Conservation (phyloP, 2,113 vertebrate genomes). For the Pseudonaja textilis region DNA sequence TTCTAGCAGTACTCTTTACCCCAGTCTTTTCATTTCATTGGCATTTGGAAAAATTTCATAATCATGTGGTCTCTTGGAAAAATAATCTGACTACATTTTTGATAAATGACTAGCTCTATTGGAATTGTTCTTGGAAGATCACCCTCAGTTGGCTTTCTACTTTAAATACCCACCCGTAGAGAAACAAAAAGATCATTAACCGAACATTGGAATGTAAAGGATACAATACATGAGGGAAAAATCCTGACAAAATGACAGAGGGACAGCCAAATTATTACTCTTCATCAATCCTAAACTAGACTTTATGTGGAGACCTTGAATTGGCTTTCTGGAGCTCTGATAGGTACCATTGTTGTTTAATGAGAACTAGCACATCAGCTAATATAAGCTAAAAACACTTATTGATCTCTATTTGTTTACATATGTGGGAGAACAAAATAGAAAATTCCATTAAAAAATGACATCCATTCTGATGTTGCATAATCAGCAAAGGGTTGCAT, state of each 20-base stretch:
- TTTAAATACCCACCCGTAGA: neutral
- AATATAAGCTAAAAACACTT: neutral
- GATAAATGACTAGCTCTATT: neutral
- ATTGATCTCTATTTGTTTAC: neutral
- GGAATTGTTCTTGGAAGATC: conserved; percentile 23
- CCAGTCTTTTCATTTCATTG: conserved; percentile 33
- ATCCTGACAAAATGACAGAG: neutral
- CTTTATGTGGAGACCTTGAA: neutral
- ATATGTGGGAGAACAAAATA: neutral
- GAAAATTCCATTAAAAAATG: neutral
- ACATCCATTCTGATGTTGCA: neutral
- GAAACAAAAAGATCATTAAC: conserved; percentile 4
- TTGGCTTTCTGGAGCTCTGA: neutral
- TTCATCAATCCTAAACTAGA: neutral
- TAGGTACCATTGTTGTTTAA: neutral
- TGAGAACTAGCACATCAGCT: neutral
- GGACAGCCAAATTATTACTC: conserved; percentile 9
- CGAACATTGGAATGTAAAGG: neutral
- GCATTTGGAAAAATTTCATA: conserved; percentile 20
- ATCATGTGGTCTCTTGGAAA: conserved; percentile 17
- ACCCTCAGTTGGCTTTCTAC: neutral
- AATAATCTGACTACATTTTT: conserved; percentile 1
- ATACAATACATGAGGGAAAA: conserved; percentile 3
- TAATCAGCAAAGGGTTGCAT: neutral
- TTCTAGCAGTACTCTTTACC: conserved; percentile 17